phyloP scores from a whole-genome alignment of 2,797 vertebrate species.

The Anabas testudineus region DNA sequence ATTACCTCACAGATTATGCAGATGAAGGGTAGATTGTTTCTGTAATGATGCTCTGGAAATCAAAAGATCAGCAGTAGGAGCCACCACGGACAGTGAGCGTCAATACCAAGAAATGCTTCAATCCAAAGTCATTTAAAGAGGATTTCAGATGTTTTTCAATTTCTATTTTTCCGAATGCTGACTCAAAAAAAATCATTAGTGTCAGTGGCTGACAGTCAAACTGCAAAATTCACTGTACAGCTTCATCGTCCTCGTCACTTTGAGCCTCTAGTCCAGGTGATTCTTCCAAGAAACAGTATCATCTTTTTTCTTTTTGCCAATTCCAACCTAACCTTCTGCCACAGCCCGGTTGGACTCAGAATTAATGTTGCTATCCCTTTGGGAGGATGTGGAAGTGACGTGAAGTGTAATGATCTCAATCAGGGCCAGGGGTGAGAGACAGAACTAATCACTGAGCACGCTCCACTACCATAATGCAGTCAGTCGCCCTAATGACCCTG shows the following conservation, averaged over 20 bases:
- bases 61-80: conserved; percentile 71
- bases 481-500: conserved; percentile 86
- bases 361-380: conserved; percentile 80
- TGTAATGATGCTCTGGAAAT: conserved; percentile 76
- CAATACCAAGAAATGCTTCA: background rate
- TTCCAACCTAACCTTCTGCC: conserved; percentile 59
- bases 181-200: background rate
- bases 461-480: conserved; percentile 86
- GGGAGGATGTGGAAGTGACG: conserved; percentile 83
- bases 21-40: conserved; percentile 79
- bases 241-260: conserved; percentile 19
- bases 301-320: conserved; percentile 36
- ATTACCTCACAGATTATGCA: conserved; percentile 87
- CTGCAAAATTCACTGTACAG: background rate
- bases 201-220: conserved; percentile 2
- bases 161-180: background rate
- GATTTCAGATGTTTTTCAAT: background rate
- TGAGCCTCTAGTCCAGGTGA: conserved; percentile 36
- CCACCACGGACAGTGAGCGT: background rate
- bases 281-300: conserved; percentile 10
- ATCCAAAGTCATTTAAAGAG: conserved; percentile 18
- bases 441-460: conserved; percentile 84
- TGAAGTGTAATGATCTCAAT: conserved; percentile 88
- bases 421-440: conserved; percentile 83
- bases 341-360: conserved; percentile 54